Evolutionary conservation across 2,113 vertebrate genomes (phyloP).

Genomic region (Apeltes quadracus): DNA sequence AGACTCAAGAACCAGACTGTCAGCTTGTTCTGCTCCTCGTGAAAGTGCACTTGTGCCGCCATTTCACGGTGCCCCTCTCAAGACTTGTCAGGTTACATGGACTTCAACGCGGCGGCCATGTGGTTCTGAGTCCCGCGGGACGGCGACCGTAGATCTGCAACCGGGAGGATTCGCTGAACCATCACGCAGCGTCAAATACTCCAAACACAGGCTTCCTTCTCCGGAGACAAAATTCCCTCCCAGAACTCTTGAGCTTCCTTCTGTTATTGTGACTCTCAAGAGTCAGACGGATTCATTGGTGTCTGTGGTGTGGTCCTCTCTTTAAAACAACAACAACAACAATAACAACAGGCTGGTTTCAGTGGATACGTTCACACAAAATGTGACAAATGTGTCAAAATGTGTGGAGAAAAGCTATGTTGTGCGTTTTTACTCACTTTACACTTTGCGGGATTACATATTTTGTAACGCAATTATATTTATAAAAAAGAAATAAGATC

Average conservation of each 20-base stretch:
- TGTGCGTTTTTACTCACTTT: background rate
- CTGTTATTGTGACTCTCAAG: background rate
- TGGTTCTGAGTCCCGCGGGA: conserved; percentile 26
- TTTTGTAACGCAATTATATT: too few relatives aligned
- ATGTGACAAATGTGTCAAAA: background rate
- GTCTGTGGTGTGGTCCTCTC: background rate
- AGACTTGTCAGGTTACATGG: conserved; percentile 63
- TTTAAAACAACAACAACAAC: background rate
- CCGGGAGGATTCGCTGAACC: conserved; percentile 22
- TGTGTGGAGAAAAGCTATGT: too few relatives aligned
- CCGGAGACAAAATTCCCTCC: too few relatives aligned
- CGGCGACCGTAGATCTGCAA: conserved; percentile 22
- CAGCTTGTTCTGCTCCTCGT: conserved; percentile 18
- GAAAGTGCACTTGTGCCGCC: conserved; percentile 53
- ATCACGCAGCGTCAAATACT: background rate
- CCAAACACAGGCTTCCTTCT: too few relatives aligned
- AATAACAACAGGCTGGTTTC: background rate
- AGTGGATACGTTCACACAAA: background rate
- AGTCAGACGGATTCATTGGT: background rate
- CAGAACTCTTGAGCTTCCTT: background rate
- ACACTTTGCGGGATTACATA: too few relatives aligned
- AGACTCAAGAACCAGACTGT: conserved; percentile 30
- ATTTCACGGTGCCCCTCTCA: conserved; percentile 52
- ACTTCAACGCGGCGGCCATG: conserved; percentile 36
- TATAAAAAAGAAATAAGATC: too few relatives aligned